Conservation (phyloP, 2,113 vertebrate species). For the Puffinus mauretanicus region DNA sequence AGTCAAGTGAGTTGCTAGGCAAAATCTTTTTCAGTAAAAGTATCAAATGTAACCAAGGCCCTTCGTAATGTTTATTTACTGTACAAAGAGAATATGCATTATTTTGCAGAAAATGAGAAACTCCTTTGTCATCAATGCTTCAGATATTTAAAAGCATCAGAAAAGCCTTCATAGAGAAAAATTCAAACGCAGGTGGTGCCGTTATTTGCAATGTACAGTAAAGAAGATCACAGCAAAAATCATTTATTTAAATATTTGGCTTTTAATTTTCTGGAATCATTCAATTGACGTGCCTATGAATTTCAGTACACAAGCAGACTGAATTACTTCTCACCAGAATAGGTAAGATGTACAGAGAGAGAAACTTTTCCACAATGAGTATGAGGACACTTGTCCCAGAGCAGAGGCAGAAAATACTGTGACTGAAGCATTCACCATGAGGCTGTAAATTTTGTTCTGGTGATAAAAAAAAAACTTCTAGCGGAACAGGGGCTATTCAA, state of each 20-base stretch:
- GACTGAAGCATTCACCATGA: background rate
- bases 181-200: background rate
- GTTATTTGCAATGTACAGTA: background rate
- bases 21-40: background rate
- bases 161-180: background rate
- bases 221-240: background rate
- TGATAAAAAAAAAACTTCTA: background rate
- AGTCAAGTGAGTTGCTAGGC: background rate
- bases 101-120: background rate
- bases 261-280: background rate
- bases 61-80: background rate
- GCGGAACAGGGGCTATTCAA: background rate
- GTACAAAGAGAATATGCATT: background rate
- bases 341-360: background rate
- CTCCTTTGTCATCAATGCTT: background rate
- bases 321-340: background rate
- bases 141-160: background rate
- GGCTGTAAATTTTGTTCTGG: background rate
- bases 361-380: background rate
- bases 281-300: background rate
- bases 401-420: background rate
- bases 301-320: background rate
- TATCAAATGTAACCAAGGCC: background rate
- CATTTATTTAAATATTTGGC: background rate
- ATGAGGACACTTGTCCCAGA: background rate